Conservation (phyloP, 1,140 invertebrate genomes). For the Phortica variegata region DNA sequence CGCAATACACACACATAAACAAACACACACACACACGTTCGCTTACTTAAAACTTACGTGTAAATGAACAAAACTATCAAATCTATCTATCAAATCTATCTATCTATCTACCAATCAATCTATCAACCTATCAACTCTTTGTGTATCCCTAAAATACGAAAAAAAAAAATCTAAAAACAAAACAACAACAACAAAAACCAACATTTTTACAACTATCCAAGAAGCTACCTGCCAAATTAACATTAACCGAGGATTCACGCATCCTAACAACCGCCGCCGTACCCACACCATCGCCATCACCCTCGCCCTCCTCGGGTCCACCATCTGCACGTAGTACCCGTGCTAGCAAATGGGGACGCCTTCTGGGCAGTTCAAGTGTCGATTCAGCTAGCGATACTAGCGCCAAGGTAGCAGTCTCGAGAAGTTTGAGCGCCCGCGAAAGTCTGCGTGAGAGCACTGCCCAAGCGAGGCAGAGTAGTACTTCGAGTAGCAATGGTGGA, state of each 20-base stretch:
- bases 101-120: slow-evolving; percentile 4
- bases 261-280: slow-evolving; percentile 58
- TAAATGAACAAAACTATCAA: not conserved
- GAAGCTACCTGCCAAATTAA: slow-evolving; percentile 57
- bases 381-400: slow-evolving; percentile 61
- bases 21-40: too few species aligned
- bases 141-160: not conserved
- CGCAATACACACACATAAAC: too few species aligned
- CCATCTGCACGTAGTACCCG: slow-evolving; percentile 58
- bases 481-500: slow-evolving; percentile 60
- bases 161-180: slow-evolving; percentile 9
- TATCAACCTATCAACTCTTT: not conserved
- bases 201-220: slow-evolving; percentile 36
- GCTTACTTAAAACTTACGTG: not conserved
- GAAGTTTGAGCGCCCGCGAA: slow-evolving; percentile 70
- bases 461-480: slow-evolving; percentile 57
- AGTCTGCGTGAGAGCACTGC: slow-evolving; percentile 61
- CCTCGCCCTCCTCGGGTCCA: slow-evolving; percentile 60
- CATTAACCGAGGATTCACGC: slow-evolving; percentile 57
- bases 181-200: slow-evolving; percentile 15
- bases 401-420: slow-evolving; percentile 64
- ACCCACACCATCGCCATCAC: slow-evolving; percentile 63
- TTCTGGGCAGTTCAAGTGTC: slow-evolving; percentile 73
- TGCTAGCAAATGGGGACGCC: slow-evolving; percentile 76
- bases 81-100: slow-evolving; percentile 6